Conservation (phyloP, 2,797 vertebrate genomes). For the Tenualosa thibaudeaui region DNA sequence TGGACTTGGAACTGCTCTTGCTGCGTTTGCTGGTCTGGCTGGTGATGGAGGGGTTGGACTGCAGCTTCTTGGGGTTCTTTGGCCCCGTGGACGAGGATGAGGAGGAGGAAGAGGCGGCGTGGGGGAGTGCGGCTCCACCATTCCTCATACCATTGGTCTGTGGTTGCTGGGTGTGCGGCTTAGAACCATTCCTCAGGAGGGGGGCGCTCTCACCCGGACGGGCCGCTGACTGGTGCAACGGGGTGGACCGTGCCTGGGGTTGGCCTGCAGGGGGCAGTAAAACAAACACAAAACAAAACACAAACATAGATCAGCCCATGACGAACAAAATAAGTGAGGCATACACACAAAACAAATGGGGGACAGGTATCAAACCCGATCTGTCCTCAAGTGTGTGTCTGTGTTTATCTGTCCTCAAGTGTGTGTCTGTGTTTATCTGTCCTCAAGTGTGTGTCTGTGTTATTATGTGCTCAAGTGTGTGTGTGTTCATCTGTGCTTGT, state of each 20-base stretch:
- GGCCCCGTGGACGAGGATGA: conserved; percentile 72
- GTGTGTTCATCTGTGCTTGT: too few relatives aligned
- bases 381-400: too few relatives aligned
- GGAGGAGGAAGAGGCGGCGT: conserved; percentile 70
- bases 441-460: too few relatives aligned
- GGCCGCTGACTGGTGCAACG: conserved; percentile 60
- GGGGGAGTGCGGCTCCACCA: conserved; percentile 64
- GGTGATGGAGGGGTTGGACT: conserved; percentile 86
- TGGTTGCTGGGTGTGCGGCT: conserved; percentile 59
- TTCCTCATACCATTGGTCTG: conserved; percentile 70
- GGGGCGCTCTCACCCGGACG: conserved; percentile 71
- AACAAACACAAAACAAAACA: conserved; percentile 34
- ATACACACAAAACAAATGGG: not conserved
- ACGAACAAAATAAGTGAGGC: not conserved
- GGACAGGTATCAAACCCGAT: too few relatives aligned
- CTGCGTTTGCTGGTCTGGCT: conserved; percentile 92
- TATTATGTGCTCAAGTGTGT: too few relatives aligned
- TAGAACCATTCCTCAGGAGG: conserved; percentile 76
- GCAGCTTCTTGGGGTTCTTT: conserved; percentile 81
- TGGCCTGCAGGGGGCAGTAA: conserved; percentile 74
- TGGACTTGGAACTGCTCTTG: conserved; percentile 87
- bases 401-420: too few relatives aligned
- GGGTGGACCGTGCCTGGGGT: conserved; percentile 76
- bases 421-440: too few relatives aligned
- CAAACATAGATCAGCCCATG: not conserved